phyloP scores from a whole-genome alignment of 2,113 vertebrate genomes.

The Pelobates fuscus region DNA sequence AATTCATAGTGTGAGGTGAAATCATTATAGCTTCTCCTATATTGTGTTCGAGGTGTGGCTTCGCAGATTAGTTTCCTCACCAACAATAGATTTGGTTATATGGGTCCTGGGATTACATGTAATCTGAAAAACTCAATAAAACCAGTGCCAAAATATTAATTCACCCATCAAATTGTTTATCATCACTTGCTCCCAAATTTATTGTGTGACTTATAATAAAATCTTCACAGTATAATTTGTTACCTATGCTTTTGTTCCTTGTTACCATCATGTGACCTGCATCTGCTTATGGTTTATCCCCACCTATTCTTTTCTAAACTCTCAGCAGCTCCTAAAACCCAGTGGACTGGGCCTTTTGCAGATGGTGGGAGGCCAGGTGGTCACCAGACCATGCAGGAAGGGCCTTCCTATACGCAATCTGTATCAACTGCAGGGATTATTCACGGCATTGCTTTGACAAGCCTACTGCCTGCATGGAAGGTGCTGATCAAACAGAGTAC shows the following conservation, averaged over 20 bases:
- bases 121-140: too few relatives aligned
- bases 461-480: neutral
- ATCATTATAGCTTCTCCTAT: too few relatives aligned
- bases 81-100: too few relatives aligned
- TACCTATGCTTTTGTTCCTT: neutral
- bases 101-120: too few relatives aligned
- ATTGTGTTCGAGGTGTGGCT: too few relatives aligned
- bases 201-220: too few relatives aligned
- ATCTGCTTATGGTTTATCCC: neutral
- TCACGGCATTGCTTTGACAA: constrained; percentile 20
- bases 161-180: too few relatives aligned
- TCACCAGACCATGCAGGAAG: constrained; percentile 22
- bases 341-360: constrained; percentile 1
- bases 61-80: too few relatives aligned
- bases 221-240: too few relatives aligned
- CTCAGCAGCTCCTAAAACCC: neutral
- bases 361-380: constrained; percentile 20
- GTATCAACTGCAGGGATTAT: neutral
- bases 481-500: constrained; percentile 31
- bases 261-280: neutral
- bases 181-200: too few relatives aligned
- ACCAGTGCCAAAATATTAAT: too few relatives aligned
- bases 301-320: neutral
- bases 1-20: too few relatives aligned
- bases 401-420: neutral